Conservation (phyloP, 2,888 invertebrate genomes). For the Eudasyphora cyanicolor region DNA sequence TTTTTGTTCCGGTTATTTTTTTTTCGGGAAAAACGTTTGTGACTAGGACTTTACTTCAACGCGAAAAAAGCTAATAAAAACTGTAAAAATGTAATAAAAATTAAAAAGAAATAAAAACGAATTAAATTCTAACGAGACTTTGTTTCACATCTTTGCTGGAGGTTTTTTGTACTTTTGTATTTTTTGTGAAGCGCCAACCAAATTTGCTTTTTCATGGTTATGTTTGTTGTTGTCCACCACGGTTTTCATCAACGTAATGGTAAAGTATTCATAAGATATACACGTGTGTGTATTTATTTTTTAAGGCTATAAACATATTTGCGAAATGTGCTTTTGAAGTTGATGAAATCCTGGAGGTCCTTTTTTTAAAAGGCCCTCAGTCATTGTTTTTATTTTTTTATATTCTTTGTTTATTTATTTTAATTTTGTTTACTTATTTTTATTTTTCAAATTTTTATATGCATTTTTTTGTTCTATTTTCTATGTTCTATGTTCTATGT, state of each 20-base stretch:
- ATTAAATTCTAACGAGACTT: constrained; percentile 71
- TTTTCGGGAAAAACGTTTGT: not conserved
- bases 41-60: constrained; percentile 26
- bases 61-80: constrained; percentile 74
- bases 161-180: not conserved
- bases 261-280: constrained; percentile 21
- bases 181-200: not conserved
- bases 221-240: too few species aligned
- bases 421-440: too few species aligned
- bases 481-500: too few species aligned
- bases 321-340: too few species aligned
- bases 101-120: constrained; percentile 78
- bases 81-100: constrained; percentile 77
- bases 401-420: too few species aligned
- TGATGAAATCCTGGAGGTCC: too few species aligned
- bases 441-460: too few species aligned
- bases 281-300: not conserved
- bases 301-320: too few species aligned
- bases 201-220: not conserved
- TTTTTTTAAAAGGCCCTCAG: not conserved
- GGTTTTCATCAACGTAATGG: constrained; percentile 26
- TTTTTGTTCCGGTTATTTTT: not conserved
- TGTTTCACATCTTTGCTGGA: constrained; percentile 12
- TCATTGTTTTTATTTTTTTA: not conserved
- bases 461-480: too few species aligned